These are phyloP conservation scores for Pseudococcus jackbeardsleyi DNA, from an alignment of 2,888 invertebrate genomes.

Conservation along the genomic window DNA sequence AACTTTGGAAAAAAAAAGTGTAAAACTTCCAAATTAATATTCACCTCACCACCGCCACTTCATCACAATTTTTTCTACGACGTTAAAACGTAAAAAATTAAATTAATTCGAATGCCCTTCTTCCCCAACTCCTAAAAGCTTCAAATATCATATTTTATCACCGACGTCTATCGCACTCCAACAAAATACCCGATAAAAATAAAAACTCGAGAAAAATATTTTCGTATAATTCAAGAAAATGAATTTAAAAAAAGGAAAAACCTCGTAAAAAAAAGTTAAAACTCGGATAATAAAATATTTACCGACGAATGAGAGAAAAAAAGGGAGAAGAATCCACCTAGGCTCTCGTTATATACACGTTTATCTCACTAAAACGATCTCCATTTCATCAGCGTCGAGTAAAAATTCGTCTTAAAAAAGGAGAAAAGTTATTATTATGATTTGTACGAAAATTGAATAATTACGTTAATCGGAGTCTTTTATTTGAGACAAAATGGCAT, in stretches of 20 bases:
- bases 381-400: neutral
- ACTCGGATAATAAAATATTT: slow-evolving; percentile 37
- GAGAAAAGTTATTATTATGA: neutral
- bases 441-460: slow-evolving; percentile 27
- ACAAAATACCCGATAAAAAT: neutral
- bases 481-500: neutral
- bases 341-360: neutral
- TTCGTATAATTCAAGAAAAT: slow-evolving; percentile 48
- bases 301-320: neutral
- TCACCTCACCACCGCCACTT: too few relatives aligned
- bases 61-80: neutral
- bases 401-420: neutral
- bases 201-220: slow-evolving; percentile 36
- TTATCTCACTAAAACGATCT: slow-evolving; percentile 11
- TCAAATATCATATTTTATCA: slow-evolving; percentile 22
- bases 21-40: too few relatives aligned
- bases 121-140: neutral
- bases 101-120: neutral
- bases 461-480: neutral
- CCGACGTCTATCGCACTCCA: neutral
- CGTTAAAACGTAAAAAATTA: neutral
- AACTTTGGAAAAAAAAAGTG: too few relatives aligned
- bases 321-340: neutral
- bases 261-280: slow-evolving; percentile 23
- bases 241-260: slow-evolving; percentile 42